These are phyloP conservation scores for Uropsilus gracilis DNA, from an alignment of 2,113 vertebrate species.

Conservation along the genomic window DNA sequence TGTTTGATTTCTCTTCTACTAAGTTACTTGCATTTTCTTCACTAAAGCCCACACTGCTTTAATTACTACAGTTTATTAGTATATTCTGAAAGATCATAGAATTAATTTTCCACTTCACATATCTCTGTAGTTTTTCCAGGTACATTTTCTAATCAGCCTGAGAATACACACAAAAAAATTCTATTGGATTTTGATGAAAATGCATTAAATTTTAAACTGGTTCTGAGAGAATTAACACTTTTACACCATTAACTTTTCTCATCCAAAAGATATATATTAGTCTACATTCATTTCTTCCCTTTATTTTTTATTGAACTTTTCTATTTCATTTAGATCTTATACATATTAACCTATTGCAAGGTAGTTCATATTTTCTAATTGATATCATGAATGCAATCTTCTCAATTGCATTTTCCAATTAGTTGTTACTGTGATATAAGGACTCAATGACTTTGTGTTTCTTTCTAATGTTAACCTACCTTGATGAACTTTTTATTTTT, in stretches of 20 bases:
- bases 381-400: conserved; percentile 40
- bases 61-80: not conserved
- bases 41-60: not conserved
- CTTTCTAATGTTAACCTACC: not conserved
- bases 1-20: not conserved
- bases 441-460: not conserved
- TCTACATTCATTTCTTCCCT: conserved; percentile 11
- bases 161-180: not conserved
- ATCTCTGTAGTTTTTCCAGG: not conserved
- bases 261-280: not conserved
- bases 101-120: not conserved
- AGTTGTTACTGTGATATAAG: not conserved
- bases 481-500: not conserved
- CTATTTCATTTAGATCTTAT: conserved; percentile 38
- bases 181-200: conserved; percentile 46
- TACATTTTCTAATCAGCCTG: conserved; percentile 47
- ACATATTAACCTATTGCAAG: conserved; percentile 38
- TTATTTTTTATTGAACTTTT: conserved; percentile 17
- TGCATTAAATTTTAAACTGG: conserved; percentile 43
- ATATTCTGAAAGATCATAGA: not conserved
- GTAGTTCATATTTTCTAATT: conserved; percentile 51
- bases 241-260: conserved; percentile 40
- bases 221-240: conserved; percentile 24
- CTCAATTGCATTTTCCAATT: conserved; percentile 41
- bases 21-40: not conserved